A percentile compares a stretch with the other conserved stretches of the same genome.
phyloP scores from a whole-genome alignment of 2,888 invertebrate species.

The Oconnorella tubifera region DNA sequence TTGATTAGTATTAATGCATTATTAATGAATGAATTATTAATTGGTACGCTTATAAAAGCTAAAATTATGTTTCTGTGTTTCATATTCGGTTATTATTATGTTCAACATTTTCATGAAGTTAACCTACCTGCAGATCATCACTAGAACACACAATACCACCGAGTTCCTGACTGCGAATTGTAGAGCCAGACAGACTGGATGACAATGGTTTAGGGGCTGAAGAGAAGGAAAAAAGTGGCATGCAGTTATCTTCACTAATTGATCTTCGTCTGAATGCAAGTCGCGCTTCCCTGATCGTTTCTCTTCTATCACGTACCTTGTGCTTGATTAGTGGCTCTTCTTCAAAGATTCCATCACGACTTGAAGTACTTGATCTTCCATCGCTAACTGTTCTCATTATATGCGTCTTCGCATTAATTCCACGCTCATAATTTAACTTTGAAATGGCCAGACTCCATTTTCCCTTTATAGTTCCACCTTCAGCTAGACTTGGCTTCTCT shows the following conservation, averaged over 20 bases:
- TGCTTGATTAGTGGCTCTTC: neutral
- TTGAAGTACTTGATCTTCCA: neutral
- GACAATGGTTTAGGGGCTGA: neutral
- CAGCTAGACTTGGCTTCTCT: neutral
- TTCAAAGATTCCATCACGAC: neutral
- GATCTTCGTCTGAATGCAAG: slow-evolving; percentile 32
- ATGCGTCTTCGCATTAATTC: neutral
- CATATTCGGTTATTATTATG: too few species aligned
- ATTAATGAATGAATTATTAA: too few species aligned
- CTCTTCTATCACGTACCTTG: slow-evolving; percentile 4
- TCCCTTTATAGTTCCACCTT: neutral
- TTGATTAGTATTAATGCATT: too few species aligned
- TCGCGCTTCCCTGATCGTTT: slow-evolving; percentile 17
- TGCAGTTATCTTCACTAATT: slow-evolving; percentile 36
- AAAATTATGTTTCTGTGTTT: too few species aligned
- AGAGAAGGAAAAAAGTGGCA: neutral
- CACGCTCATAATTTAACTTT: neutral
- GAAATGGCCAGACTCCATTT: slow-evolving; percentile 1
- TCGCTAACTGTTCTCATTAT: neutral
- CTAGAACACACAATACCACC: slow-evolving; percentile 38
- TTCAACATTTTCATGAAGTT: too few species aligned
- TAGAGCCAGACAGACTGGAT: neutral
- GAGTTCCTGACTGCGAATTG: neutral
- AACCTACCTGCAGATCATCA: slow-evolving; percentile 30
- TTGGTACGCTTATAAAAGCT: too few species aligned